A percentile compares a stretch with the other conserved stretches of the same genome.
Conservation (phyloP, 2,888 invertebrate species). For the Synergus umbraculus region DNA sequence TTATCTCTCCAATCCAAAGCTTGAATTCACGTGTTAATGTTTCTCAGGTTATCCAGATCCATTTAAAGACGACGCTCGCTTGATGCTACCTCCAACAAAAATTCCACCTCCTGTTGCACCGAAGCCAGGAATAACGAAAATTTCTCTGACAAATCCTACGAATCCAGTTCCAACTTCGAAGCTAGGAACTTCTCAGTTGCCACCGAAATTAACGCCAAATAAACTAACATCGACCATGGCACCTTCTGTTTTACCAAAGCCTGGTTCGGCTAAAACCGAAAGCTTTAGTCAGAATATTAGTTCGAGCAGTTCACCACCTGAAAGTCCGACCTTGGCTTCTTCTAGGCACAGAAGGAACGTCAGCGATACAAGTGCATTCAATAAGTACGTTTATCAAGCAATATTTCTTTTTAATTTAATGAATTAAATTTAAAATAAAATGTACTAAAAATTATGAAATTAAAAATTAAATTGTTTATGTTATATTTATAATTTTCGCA, state of each 20-base stretch:
- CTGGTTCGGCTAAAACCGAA: conserved; percentile 70
- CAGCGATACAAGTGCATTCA: conserved; percentile 90
- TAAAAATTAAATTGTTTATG: conserved; percentile 28
- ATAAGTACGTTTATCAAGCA: conserved; percentile 81
- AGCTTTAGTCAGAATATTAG: conserved; percentile 75
- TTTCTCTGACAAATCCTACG: conserved; percentile 65
- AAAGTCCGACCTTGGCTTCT: conserved; percentile 72
- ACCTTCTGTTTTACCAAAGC: conserved; percentile 69
- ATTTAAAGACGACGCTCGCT: conserved; percentile 80
- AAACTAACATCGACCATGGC: conserved; percentile 59
- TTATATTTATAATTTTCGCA: conserved; percentile 70
- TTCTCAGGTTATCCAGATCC: conserved; percentile 83
- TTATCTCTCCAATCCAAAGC: neutral
- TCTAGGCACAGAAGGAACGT: conserved; percentile 88
- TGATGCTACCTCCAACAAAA: conserved; percentile 71
- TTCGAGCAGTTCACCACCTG: conserved; percentile 73
- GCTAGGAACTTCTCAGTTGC: conserved; percentile 59
- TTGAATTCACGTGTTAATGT: neutral
- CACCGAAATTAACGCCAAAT: conserved; percentile 53
- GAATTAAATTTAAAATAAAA: too few relatives aligned
- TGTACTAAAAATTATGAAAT: too few relatives aligned
- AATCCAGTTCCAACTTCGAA: conserved; percentile 71
- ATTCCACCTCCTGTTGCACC: conserved; percentile 74
- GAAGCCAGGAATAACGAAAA: conserved; percentile 68
- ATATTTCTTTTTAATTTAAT: conserved; percentile 3